Base-by-base conservation (phyloP, 1,140 invertebrate genomes). In the Cotesia chilonis region DNA sequence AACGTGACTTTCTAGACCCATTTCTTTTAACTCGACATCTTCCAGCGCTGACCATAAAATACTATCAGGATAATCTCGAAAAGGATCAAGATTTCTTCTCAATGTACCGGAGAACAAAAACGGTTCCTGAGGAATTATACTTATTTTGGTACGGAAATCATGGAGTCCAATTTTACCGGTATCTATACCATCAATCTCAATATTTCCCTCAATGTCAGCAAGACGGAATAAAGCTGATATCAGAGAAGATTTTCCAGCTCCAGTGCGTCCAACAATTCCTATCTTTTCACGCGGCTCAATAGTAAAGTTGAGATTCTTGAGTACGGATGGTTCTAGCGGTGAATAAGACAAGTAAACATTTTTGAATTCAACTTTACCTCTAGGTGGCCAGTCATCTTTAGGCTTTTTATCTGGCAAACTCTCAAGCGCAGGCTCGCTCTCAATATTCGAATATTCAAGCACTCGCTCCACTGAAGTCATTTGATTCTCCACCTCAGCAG, bases 41-140 rank as follows among this genome's bases (percentile, higher is more conserved):
- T 95, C 94, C 37, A 98, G 86, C 1, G 93, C 94, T 76, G 89
- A 87, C 95, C 95, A 97, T 0, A 97, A 82, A 78, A 95, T 76
- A 83, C 90, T 88, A 79, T 97, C 95, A 51, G 84, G 85, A 78
- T 92, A 92, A 37, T 88, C 73, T 20, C 92, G 88, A 79, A 96
- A 96, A 0, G 96, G 95, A 87, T 97, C 96, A 74, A 98, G 87
- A 84, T 98, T 97, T 79, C 92, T 92, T 17, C 96, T 88, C 72
- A 97, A 81, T 4, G 91, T 91, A 0, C 94, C 95, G 2, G 94
- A 94, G 82, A 97, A 97, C 1, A 97, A 82, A 7, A 97, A 92
- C 0, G 95, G 95, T 76, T 94, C 94, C 85, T 97, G 94, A 1
- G 94, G 94, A 72, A 95, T 94, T 36, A 95, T 94, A n/a, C 93